phyloP scores from a whole-genome alignment of 1,140 invertebrate genomes.

The Lasioglossum albipes region DNA sequence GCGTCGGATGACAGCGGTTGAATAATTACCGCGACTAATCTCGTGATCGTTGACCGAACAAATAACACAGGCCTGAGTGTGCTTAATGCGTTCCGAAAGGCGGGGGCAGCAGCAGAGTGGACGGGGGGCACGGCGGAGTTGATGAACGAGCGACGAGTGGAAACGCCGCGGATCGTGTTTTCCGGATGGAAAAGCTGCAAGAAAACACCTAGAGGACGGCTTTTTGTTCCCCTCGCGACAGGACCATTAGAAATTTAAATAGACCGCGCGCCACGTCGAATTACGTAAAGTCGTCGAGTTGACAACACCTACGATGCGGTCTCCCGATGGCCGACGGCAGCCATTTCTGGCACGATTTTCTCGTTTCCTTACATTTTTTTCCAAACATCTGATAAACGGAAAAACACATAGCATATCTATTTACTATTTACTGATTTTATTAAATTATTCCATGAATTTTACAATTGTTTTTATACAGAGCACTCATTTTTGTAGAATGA shows the following conservation, averaged over 20 bases:
- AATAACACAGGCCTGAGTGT: slow-evolving; percentile 37
- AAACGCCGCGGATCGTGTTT: slow-evolving; percentile 18
- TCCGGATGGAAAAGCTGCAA: background rate
- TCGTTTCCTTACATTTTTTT: too few relatives aligned
- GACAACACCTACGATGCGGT: too few relatives aligned
- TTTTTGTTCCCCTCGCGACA: background rate
- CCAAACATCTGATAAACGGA: too few relatives aligned
- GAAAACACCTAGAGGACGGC: background rate
- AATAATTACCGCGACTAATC: slow-evolving; percentile 60
- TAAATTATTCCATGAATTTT: too few relatives aligned
- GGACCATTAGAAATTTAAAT: slow-evolving; percentile 30
- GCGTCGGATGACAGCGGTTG: slow-evolving; percentile 46
- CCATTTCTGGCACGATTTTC: too few relatives aligned
- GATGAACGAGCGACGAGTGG: slow-evolving; percentile 38
- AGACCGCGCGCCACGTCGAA: background rate
- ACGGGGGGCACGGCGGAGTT: background rate
- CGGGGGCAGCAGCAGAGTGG: background rate
- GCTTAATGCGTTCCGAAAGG: slow-evolving; percentile 8
- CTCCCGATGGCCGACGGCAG: background rate
- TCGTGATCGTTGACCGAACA: slow-evolving; percentile 53
- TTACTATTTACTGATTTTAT: too few relatives aligned
- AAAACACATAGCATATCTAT: too few relatives aligned
- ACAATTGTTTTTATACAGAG: too few relatives aligned
- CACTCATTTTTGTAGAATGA: too few relatives aligned
- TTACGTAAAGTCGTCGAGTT: background rate